Conservation (phyloP, 2,797 vertebrate species). For the Enteromius thamalakanensis region DNA sequence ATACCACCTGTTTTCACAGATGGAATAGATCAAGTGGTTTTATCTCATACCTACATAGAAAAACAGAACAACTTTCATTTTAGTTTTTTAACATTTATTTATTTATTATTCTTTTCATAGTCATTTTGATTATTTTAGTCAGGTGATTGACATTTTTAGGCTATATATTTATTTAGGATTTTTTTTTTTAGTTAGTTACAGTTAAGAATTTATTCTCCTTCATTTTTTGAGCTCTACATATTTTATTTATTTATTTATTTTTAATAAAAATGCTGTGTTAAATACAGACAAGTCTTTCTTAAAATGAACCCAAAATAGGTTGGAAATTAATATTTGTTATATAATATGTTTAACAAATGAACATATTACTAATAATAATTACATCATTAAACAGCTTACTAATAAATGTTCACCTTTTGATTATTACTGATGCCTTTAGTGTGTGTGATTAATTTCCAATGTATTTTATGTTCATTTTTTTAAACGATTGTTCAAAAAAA, state of each 20-base stretch:
- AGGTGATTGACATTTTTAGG: not conserved
- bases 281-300: too few relatives aligned
- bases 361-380: too few relatives aligned
- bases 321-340: too few relatives aligned
- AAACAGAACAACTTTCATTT: not conserved
- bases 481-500: too few relatives aligned
- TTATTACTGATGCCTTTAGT: not conserved
- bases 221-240: not conserved
- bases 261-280: too few relatives aligned
- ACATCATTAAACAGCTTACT: not conserved
- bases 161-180: not conserved
- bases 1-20: slow-evolving; percentile 1
- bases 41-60: not conserved
- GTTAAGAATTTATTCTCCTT: not conserved
- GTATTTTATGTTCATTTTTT: not conserved
- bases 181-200: not conserved
- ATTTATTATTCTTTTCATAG: not conserved
- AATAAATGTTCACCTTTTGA: not conserved
- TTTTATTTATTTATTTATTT: too few relatives aligned
- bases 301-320: too few relatives aligned
- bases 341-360: too few relatives aligned
- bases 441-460: not conserved
- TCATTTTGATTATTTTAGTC: not conserved
- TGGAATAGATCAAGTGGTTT: not conserved
- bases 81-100: not conserved